Percentiles rank a stretch among this genome's conserved stretches.
Conservation (phyloP, 2,888 invertebrate species). For the Troides oblongomaculatus region DNA sequence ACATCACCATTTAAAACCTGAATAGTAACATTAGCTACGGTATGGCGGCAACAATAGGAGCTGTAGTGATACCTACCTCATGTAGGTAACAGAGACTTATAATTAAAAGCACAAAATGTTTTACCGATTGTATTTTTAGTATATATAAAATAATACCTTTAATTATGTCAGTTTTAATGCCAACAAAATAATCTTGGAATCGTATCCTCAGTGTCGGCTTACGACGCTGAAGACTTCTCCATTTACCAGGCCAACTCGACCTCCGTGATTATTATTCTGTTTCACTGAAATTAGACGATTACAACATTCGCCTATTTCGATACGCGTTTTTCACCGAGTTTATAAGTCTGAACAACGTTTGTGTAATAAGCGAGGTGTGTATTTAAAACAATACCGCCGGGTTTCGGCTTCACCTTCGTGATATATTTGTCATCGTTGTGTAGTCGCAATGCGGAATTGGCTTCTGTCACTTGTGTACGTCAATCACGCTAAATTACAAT, state of each 20-base stretch:
- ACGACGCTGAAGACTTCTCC: constrained; percentile 8
- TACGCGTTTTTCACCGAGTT: constrained; percentile 54
- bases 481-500: too few species aligned
- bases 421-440: constrained; percentile 14
- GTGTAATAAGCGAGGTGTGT: constrained; percentile 46
- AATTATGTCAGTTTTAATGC: constrained; percentile 9
- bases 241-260: constrained; percentile 38
- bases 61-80: too few species aligned
- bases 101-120: not conserved
- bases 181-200: constrained; percentile 9
- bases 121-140: not conserved
- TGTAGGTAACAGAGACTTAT: too few species aligned
- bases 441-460: not conserved
- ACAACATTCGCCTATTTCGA: constrained; percentile 61
- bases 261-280: constrained; percentile 58
- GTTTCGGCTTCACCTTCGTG: constrained; percentile 15
- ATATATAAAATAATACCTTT: not conserved
- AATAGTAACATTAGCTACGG: too few species aligned
- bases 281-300: constrained; percentile 70
- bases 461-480: not conserved
- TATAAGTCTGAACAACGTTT: constrained; percentile 54
- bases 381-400: constrained; percentile 37
- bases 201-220: constrained; percentile 20
- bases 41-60: too few species aligned
- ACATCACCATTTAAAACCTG: too few species aligned